Evolutionary conservation across 2,797 vertebrate species (phyloP).

Genomic region (Tapera naevia): DNA sequence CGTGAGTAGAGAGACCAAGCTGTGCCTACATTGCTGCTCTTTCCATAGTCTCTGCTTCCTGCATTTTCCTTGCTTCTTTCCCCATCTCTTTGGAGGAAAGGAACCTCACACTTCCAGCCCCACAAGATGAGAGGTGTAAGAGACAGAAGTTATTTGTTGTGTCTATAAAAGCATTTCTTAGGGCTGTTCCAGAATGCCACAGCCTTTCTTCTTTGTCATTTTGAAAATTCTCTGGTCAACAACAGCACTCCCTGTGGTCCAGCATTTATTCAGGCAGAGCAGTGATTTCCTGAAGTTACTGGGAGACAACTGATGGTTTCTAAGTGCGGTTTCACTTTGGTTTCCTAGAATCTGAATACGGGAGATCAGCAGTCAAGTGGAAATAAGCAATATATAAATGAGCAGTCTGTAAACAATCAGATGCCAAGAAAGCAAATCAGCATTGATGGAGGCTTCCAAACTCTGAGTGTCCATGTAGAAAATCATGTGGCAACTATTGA

Average conservation of each 20-base stretch:
- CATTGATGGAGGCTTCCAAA: not conserved
- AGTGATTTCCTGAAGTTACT: not conserved
- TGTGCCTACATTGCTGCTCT: not conserved
- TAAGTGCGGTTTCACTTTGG: not conserved
- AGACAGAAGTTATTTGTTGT: not conserved
- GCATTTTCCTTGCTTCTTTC: not conserved
- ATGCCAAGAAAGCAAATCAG: not conserved
- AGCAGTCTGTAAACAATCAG: too few species aligned
- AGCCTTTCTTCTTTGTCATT: not conserved
- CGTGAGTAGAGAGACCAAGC: slow-evolving; percentile 41
- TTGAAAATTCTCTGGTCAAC: not conserved
- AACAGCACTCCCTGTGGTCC: not conserved
- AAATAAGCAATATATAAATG: too few species aligned
- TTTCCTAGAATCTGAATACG: not conserved
- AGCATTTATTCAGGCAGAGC: not conserved
- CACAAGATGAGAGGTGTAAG: not conserved
- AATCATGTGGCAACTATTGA: slow-evolving; percentile 42
- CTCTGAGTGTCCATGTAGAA: slow-evolving; percentile 43
- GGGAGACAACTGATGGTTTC: not conserved
- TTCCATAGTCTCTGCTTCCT: not conserved
- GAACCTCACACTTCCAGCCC: not conserved
- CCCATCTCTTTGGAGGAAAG: not conserved
- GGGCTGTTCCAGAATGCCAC: fast-evolving
- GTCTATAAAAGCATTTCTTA: not conserved
- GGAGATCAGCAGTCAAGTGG: too few species aligned